Conservation (phyloP, 1,140 invertebrate genomes). For the Pinna nobilis region DNA sequence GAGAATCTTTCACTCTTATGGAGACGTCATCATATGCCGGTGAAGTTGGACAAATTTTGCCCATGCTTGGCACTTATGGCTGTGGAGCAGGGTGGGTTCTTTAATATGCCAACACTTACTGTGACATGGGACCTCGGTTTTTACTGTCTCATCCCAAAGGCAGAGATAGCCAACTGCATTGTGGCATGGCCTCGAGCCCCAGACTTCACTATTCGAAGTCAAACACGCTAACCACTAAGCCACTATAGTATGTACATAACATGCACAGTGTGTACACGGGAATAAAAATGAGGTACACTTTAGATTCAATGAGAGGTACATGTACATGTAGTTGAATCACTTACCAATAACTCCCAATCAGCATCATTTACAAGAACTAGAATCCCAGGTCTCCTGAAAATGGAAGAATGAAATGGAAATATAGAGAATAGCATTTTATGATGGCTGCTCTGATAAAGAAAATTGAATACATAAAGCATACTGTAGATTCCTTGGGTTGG, state of each 20-base stretch:
- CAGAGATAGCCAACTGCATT: no score
- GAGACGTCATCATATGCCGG: neutral
- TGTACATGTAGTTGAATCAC: neutral
- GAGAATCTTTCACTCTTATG: no score
- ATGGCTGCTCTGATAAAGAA: neutral
- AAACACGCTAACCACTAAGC: no score
- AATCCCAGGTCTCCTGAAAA: slow-evolving; percentile 88
- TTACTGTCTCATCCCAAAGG: no score
- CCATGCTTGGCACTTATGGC: neutral
- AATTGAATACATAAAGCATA: no score
- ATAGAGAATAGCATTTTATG: neutral
- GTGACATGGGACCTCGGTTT: no score
- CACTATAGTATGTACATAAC: neutral
- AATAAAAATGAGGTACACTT: neutral
- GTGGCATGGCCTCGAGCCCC: no score
- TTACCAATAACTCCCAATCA: slow-evolving; percentile 92
- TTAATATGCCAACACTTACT: no score
- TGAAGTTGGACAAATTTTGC: no score
- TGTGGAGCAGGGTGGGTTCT: no score
- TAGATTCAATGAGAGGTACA: neutral
- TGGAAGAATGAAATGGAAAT: slow-evolving; percentile 27
- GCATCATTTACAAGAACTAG: slow-evolving; percentile 93
- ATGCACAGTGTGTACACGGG: neutral
- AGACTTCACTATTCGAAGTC: no score
- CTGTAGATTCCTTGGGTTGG: no score